phyloP scores from a whole-genome alignment of 2,888 invertebrate species.

The Teleiodes luculella region DNA sequence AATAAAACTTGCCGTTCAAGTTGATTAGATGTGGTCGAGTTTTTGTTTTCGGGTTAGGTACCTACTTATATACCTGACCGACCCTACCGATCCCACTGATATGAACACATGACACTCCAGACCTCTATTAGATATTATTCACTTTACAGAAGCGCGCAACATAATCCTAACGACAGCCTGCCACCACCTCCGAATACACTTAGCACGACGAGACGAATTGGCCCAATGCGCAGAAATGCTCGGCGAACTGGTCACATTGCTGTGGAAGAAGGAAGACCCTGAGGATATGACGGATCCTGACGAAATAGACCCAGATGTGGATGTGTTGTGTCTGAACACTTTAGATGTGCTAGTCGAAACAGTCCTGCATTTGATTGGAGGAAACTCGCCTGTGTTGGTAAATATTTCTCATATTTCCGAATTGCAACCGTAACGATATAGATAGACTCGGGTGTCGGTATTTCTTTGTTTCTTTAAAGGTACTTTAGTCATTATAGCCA shows the following conservation, averaged over 20 bases:
- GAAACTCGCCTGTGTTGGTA: slow-evolving; percentile 84
- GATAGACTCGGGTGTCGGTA: too few species aligned
- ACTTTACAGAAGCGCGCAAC: slow-evolving; percentile 86
- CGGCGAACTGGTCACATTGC: slow-evolving; percentile 85
- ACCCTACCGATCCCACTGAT: too few species aligned
- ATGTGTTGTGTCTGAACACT: slow-evolving; percentile 88
- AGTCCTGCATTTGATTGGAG: slow-evolving; percentile 88
- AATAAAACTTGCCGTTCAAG: too few species aligned
- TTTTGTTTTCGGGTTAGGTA: too few species aligned
- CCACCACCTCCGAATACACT: slow-evolving; percentile 89
- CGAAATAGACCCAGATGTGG: slow-evolving; percentile 83
- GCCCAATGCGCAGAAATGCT: slow-evolving; percentile 91
- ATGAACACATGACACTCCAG: too few species aligned
- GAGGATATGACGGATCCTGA: slow-evolving; percentile 64
- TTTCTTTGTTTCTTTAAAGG: too few species aligned
- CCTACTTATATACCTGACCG: too few species aligned
- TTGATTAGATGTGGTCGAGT: too few species aligned
- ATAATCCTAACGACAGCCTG: slow-evolving; percentile 90
- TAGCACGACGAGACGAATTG: slow-evolving; percentile 89
- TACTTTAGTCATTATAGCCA: too few species aligned
- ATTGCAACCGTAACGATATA: too few species aligned
- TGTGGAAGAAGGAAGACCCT: slow-evolving; percentile 74
- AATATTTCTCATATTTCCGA: too few species aligned
- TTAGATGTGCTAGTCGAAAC: slow-evolving; percentile 92
- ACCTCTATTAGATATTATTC: too few species aligned